phyloP scores from a whole-genome alignment of 2,797 vertebrate genomes.

The Pipistrellus nathusii region DNA sequence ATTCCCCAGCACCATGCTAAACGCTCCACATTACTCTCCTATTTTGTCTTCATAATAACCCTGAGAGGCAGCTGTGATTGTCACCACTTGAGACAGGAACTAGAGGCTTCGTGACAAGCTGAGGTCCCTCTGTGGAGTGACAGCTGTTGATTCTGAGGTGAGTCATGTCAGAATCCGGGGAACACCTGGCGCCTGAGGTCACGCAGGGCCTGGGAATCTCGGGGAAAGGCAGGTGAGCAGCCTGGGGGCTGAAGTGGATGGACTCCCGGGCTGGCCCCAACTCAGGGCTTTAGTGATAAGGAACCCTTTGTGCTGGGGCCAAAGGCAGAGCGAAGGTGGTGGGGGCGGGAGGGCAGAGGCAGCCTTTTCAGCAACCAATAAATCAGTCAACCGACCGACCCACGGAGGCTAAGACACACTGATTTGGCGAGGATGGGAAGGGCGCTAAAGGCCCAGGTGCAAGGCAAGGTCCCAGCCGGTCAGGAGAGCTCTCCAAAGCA shows the following conservation, averaged over 20 bases:
- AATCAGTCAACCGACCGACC: neutral
- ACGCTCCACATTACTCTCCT: neutral
- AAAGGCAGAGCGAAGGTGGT: neutral
- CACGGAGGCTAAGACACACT: neutral
- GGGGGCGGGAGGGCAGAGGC: neutral
- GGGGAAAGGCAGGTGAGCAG: constrained; percentile 25
- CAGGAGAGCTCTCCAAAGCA: neutral
- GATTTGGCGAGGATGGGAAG: neutral
- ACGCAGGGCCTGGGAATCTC: neutral
- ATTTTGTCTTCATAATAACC: neutral
- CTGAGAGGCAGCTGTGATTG: neutral
- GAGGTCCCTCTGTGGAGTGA: neutral
- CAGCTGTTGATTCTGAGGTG: neutral
- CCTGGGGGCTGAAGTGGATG: constrained; percentile 26
- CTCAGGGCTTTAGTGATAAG: neutral
- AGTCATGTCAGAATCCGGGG: constrained; percentile 9
- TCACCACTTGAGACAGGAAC: neutral
- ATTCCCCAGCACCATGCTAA: neutral
- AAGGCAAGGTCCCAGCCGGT: too few species aligned
- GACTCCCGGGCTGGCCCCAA: neutral
- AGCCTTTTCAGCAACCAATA: neutral
- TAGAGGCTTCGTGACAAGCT: neutral
- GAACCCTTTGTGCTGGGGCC: constrained; percentile 51
- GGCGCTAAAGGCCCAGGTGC: neutral
- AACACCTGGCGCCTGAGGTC: constrained; percentile 39